Base-by-base conservation (phyloP, 2,113 vertebrate genomes). In the Tachysurus fulvidraco region DNA sequence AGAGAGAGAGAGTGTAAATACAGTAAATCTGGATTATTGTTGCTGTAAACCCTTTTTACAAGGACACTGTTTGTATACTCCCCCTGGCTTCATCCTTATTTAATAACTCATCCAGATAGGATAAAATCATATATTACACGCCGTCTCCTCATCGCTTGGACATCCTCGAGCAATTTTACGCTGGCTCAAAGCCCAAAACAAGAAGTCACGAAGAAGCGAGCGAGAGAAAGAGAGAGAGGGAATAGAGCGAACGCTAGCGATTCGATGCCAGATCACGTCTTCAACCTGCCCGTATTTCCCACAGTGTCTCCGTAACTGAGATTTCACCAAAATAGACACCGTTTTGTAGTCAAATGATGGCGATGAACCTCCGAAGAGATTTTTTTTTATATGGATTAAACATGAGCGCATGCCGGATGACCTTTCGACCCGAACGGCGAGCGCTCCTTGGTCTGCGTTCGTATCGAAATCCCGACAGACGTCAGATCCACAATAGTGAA, bases 51-150 rank as follows among this genome's bases (percentile, higher is more conserved):
- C 52, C 30, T 81, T 81, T 81, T 81, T 60, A 81, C 78, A 81
- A 81, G 78, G 78, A 81, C 78, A 60, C 78, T 60, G 78, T 81
- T 81, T 81, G 78, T 81, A 60, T 44, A 81, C 55, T 81, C 78
- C 57, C 76, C 55, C 12, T 81, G 55, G 57, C 55, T 81, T 81
- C 78, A 81, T 60, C 55, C 55, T 81, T 41, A 81, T 81, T 81
- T 81, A 81, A 60, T 81, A 81, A 81, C 78, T 81, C 78, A 81
- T 81, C 78, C 78, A 41, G 78, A 81, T 59, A 60, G 78, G 78
- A 81, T 36, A 81, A 81, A 81, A 60, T 81, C 78, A 25, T 60
- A 81, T 81, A 41, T 81, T 60, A 81, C 55, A 81, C 55, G 78
- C 17, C 12, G 36, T 81, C 78, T 81, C 55, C 30, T 59, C 28